phyloP scores from a whole-genome alignment of 2,113 vertebrate genomes.

The Etheostoma cragini region DNA sequence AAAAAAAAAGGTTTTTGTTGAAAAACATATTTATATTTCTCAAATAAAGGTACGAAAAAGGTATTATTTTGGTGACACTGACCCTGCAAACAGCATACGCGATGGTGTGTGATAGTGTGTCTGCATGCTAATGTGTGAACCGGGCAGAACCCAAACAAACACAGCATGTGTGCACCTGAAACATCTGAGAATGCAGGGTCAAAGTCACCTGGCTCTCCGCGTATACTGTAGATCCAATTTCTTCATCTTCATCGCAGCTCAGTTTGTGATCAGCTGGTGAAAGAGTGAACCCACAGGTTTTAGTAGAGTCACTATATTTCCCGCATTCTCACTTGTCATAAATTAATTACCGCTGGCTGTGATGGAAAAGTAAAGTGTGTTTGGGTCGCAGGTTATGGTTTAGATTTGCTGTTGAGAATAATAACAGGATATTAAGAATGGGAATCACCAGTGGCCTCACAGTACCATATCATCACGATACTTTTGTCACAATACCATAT shows the following conservation, averaged over 20 bases:
- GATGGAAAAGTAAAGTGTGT: not conserved
- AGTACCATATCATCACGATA: no score
- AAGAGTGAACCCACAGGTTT: not conserved
- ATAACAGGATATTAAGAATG: not conserved
- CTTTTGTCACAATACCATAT: no score
- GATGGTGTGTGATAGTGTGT: slow-evolving; percentile 25
- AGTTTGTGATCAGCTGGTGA: not conserved
- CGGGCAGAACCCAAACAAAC: slow-evolving; percentile 73
- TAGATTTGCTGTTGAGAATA: slow-evolving; percentile 13
- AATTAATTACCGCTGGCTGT: not conserved
- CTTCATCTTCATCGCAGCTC: not conserved
- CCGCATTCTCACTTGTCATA: not conserved
- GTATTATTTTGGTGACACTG: no score
- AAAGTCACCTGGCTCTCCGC: slow-evolving; percentile 48
- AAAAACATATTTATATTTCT: no score
- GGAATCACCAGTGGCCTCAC: no score
- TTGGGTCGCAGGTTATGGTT: not conserved
- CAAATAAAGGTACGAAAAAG: no score
- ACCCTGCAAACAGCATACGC: not conserved
- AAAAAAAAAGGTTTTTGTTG: no score
- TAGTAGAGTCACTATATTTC: not conserved
- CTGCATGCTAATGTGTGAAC: slow-evolving; percentile 38
- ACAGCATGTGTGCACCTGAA: slow-evolving; percentile 72
- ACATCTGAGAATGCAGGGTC: slow-evolving; percentile 63
- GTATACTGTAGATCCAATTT: slow-evolving; percentile 3